phyloP scores from a whole-genome alignment of 2,888 invertebrate species.

The Drosophila melanosoma region DNA sequence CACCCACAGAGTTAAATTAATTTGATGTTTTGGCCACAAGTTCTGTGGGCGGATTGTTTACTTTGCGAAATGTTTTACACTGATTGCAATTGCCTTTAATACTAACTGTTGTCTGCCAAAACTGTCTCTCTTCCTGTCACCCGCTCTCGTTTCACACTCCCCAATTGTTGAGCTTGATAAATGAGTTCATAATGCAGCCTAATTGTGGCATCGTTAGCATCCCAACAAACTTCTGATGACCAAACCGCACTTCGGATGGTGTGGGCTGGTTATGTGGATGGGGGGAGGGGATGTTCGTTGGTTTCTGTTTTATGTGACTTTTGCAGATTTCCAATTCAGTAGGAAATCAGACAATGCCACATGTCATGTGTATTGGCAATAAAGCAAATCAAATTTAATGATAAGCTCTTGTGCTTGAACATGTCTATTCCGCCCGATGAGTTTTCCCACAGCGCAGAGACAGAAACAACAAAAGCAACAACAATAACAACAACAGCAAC shows the following conservation, averaged over 20 bases:
- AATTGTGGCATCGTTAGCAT: slow-evolving; percentile 70
- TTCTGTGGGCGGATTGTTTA: slow-evolving; percentile 14
- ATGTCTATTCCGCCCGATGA: slow-evolving; percentile 70
- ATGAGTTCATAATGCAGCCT: slow-evolving; percentile 70
- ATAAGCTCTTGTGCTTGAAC: slow-evolving; percentile 69
- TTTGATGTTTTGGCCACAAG: slow-evolving; percentile 48
- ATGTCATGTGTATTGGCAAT: slow-evolving; percentile 49
- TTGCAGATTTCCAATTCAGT: slow-evolving; percentile 47
- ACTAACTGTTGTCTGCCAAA: slow-evolving; percentile 21
- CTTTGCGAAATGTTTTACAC: slow-evolving; percentile 39
- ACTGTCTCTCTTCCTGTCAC: not conserved
- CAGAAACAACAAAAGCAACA: slow-evolving; percentile 13
- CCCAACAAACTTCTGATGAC: slow-evolving; percentile 50
- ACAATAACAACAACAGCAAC: slow-evolving; percentile 21
- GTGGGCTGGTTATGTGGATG: not conserved
- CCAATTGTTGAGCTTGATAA: slow-evolving; percentile 53
- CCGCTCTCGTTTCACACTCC: not conserved
- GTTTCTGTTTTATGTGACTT: slow-evolving; percentile 38
- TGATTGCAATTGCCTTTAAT: slow-evolving; percentile 37
- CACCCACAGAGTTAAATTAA: slow-evolving; percentile 64
- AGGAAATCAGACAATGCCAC: slow-evolving; percentile 33
- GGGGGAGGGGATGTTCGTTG: not conserved
- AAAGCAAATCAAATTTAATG: slow-evolving; percentile 78
- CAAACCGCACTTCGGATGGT: slow-evolving; percentile 18
- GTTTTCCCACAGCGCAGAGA: slow-evolving; percentile 31